Evolutionary conservation across 1,140 invertebrate species (phyloP), one percentile per base, ranked within the genome.

Genomic region (Listronotus bonariensis): DNA sequence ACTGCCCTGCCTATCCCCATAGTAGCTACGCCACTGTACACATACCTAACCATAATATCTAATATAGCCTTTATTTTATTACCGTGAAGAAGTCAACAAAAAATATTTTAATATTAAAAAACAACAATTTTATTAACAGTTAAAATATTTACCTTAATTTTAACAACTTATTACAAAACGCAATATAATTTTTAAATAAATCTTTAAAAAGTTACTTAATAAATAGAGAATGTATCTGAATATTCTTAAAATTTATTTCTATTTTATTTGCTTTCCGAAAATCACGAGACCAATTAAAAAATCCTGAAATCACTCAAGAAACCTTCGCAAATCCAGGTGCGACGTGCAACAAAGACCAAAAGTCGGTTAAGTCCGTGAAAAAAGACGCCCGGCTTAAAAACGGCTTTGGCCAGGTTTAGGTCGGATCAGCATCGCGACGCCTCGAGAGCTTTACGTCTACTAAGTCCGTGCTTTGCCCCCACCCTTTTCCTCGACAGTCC

Each of bases 391-490:
- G 71, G 75, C 76, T 77, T 77, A 77, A 76, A 77, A 77, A 70
- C 74, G 71, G 75, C 75, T 77, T 77, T 75, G 71, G 68, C 69
- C 71, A 71, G 76, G 75, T 77, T 77, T 77, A 77, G 73, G 68
- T 61, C 74, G 76, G 76, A 77, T 77, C 73, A 77, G 68, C 73
- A 71, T 75, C 74, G 74, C 76, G 75, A 74, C 76, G 72, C 68
- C 71, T 64, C 73, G 74, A 76, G 71, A 76, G 76, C 76, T 77
- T 76, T 77, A 74, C 76, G 67, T 67, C 68, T 69, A 75, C 76
- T 77, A 77, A 77, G 74, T 74, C 70, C 53, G 70, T 59, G 67
- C 62, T 69, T 71, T 67, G 64, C 63, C 71, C 72, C 72, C 73
- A 41, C 52, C 65, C 17, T 17, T n/a, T 40, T 20, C 34, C 9